Conservation (phyloP, 2,888 invertebrate genomes). For the Julus scandinavius region DNA sequence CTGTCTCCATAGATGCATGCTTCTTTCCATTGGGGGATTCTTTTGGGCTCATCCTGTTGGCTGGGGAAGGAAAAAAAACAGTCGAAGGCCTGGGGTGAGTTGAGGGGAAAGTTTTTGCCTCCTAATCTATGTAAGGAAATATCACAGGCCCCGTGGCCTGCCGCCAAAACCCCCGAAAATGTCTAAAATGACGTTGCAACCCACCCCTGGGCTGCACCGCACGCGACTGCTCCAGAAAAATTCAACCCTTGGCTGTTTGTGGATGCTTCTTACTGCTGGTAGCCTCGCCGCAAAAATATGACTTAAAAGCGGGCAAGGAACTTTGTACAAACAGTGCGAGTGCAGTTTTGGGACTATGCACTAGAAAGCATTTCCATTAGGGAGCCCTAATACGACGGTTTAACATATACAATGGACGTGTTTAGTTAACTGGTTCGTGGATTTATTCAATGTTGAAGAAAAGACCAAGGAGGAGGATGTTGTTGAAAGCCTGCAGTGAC, state of each 20-base stretch:
- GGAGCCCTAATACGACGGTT: not conserved
- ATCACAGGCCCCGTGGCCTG: conserved; percentile 24
- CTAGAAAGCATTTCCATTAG: not conserved
- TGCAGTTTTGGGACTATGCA: not conserved
- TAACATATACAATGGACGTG: not conserved
- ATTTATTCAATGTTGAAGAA: not conserved
- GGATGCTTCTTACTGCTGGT: not conserved
- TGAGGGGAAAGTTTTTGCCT: not conserved
- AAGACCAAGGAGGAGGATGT: not conserved
- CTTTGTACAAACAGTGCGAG: not conserved
- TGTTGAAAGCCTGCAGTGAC: not conserved
- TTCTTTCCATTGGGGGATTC: not conserved
- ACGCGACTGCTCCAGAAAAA: not conserved
- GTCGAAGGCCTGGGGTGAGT: not conserved
- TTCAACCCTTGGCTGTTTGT: not conserved
- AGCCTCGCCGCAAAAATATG: conserved; percentile 6
- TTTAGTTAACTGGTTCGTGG: not conserved
- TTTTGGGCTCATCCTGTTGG: conserved; percentile 9
- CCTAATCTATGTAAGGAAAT: conserved; percentile 42
- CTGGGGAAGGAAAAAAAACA: not conserved
- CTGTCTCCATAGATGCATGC: not conserved
- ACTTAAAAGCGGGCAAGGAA: conserved; percentile 23
- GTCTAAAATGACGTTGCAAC: conserved; percentile 22
- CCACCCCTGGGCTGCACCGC: not conserved
- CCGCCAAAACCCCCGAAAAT: conserved; percentile 38